Evolutionary conservation across 2,113 vertebrate genomes (phyloP).

Genomic region (Trochalopteron elliotii): DNA sequence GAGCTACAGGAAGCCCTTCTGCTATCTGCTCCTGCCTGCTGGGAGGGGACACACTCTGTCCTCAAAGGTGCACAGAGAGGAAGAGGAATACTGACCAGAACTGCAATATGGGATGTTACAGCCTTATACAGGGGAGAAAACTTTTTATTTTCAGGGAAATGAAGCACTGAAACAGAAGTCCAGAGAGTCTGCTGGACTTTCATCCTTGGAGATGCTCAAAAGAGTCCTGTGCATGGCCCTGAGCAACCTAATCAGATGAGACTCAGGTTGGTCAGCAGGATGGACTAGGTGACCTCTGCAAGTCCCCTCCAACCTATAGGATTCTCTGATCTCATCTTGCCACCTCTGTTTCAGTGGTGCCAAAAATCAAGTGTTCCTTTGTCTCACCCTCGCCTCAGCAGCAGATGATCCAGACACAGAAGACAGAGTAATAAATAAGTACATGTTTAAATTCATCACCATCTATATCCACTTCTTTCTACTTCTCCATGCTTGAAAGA

Average conservation of each 20-base stretch:
- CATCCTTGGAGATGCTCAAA: background rate
- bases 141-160: background rate
- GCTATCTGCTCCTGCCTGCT: background rate
- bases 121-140: background rate
- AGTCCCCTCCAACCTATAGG: rapidly evolving
- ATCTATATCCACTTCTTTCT: background rate
- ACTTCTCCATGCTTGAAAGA: background rate
- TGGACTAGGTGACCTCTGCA: background rate
- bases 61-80: background rate
- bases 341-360: background rate
- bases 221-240: background rate
- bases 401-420: background rate
- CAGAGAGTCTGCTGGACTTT: background rate
- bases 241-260: background rate
- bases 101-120: background rate
- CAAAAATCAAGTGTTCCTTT: background rate
- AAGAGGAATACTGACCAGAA: rapidly evolving
- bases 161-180: background rate
- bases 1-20: too few relatives aligned
- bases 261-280: background rate
- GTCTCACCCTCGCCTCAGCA: background rate
- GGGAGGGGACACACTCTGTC: background rate
- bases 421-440: background rate
- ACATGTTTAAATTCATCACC: background rate
- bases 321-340: background rate